Percentiles rank a stretch among this genome's conserved stretches.
phyloP scores from a whole-genome alignment of 2,113 vertebrate species.

The Myocastor coypus region DNA sequence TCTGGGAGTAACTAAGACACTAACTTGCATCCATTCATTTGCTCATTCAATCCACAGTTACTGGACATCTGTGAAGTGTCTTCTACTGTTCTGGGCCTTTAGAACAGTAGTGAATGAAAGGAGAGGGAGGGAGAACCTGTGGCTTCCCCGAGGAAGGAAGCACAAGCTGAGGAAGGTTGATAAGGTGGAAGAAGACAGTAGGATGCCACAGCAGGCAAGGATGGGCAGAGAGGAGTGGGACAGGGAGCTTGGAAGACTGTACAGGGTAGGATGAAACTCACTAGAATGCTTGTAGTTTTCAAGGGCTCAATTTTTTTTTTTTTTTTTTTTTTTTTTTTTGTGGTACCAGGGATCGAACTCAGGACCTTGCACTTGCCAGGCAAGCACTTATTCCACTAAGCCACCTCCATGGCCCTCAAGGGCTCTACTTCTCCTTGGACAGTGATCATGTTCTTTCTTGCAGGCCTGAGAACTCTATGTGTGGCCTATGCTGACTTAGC shows the following conservation, averaged over 20 bases:
- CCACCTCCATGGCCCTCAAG: too few relatives aligned
- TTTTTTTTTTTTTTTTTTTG: background rate
- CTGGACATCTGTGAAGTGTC: background rate
- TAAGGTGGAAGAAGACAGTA: background rate
- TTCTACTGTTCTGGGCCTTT: background rate
- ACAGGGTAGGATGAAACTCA: fast-evolving
- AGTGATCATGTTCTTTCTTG: background rate
- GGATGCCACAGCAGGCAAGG: too few relatives aligned
- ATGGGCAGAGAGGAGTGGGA: too few relatives aligned
- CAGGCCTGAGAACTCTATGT: constrained; percentile 68
- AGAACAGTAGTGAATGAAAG: background rate
- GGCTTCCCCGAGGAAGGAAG: background rate
- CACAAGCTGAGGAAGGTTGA: background rate
- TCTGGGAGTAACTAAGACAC: background rate
- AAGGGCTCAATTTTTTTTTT: background rate
- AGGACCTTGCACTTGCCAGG: too few relatives aligned
- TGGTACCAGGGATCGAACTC: too few relatives aligned
- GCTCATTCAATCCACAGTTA: background rate
- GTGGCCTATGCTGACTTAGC: constrained; percentile 48
- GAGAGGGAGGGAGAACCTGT: background rate
- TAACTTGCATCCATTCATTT: background rate
- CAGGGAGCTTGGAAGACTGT: background rate
- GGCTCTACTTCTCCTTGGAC: background rate
- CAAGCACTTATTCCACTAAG: too few relatives aligned
- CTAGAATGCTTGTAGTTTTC: background rate